Evolutionary conservation across 2,797 vertebrate genomes (phyloP), one percentile per base, ranked within the genome.

Genomic region (Cyclura pinguis): DNA sequence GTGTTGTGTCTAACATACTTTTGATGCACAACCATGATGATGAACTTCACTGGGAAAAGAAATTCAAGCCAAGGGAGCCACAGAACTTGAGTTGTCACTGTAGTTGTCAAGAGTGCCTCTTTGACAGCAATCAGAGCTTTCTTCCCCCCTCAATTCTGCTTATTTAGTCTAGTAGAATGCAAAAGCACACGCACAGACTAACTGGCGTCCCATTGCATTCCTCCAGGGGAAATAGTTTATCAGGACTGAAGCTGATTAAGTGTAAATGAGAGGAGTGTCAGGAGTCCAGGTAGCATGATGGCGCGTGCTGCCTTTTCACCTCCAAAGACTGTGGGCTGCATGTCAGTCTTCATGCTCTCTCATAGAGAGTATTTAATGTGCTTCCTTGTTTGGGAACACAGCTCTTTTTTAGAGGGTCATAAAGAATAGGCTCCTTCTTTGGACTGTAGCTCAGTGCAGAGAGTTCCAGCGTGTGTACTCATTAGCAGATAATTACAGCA

Each of bases 101-200:
- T 80, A 27, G 80, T 69, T 80, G 77, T 78, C 42, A 76, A 90
- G 93, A 88, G 86, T 87, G 85, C 86, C 52, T 67, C 87, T 80
- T 27, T 87, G 77, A 86, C 35, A 69, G 62, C 89, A 95, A 77
- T 93, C 74, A 73, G 32, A 62, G 62, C 80, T 93, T 88, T 91
- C 85, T 83, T 64, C 22, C 9, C 59, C 27, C 76, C 89, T 47
- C 67, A 50, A 0, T 18, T 6, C 35, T 92, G 50, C 64, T 92
- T 96, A 95, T 97, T 97, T 97, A 96, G 94, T 96, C 94, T 94
- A 93, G 87, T 74, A 94, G 67, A 90, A 88, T 88, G 89, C 85
- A 93, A 93, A 29, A 94, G 74, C 78, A 42, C 90, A 87, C 81
- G 87, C 77, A 91, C 87, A 95, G 96, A 96, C 94, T 94, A 93